A percentile compares a stretch with the other conserved stretches of the same genome.
phyloP scores from a whole-genome alignment of 2,888 invertebrate genomes.

The Hyles lineata region DNA sequence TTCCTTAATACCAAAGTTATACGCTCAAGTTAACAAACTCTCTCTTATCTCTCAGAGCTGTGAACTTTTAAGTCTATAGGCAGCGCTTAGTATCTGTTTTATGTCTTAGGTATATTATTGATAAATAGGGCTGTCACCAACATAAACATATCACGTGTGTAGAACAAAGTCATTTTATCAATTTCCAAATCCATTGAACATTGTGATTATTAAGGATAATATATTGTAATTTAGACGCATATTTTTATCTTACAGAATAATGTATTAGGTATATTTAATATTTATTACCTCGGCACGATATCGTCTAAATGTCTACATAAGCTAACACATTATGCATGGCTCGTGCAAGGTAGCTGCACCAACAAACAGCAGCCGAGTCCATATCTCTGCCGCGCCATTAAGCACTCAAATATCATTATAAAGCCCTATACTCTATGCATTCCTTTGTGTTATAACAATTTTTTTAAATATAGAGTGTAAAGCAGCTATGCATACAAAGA shows the following conservation, averaged over 20 bases:
- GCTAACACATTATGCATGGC: background rate
- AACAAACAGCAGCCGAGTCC: background rate
- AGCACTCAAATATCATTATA: background rate
- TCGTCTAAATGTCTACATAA: background rate
- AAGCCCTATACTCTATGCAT: background rate
- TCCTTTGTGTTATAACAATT: background rate
- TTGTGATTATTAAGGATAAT: too few relatives aligned
- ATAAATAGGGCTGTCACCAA: too few relatives aligned
- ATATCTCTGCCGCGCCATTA: constrained; percentile 6
- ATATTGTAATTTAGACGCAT: too few relatives aligned
- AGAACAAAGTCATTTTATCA: too few relatives aligned
- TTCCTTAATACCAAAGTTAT: constrained; percentile 43
- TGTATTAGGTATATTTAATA: background rate
- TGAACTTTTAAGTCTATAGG: background rate
- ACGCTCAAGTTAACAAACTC: constrained; percentile 31
- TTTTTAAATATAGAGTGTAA: background rate
- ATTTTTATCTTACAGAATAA: background rate
- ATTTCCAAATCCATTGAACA: too few relatives aligned
- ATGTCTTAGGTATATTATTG: background rate
- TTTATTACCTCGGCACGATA: background rate
- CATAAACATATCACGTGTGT: too few relatives aligned
- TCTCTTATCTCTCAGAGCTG: background rate
- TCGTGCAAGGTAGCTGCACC: background rate
- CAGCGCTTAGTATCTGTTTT: background rate
- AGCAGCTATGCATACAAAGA: background rate